These are phyloP conservation scores for Echeneis naucrates DNA, from an alignment of 2,797 vertebrate genomes.

Conservation along the genomic window DNA sequence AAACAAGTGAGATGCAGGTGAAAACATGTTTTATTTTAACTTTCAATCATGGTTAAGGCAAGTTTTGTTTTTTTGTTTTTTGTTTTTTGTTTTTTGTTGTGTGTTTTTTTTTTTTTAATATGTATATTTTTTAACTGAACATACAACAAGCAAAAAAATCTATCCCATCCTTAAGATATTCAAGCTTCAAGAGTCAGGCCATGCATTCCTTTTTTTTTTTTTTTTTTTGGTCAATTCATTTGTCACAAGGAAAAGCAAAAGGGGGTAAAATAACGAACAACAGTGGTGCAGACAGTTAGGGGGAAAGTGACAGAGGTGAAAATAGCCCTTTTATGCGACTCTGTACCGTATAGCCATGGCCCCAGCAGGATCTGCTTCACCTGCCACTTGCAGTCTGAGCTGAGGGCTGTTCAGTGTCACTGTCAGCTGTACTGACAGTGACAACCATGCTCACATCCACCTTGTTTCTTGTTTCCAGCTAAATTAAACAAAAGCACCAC, in stretches of 20 bases:
- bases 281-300: conserved; percentile 7
- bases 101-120: too few species aligned
- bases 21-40: conserved; percentile 65
- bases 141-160: conserved; percentile 82
- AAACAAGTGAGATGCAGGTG: conserved; percentile 72
- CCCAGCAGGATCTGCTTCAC: conserved; percentile 35
- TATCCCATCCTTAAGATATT: conserved; percentile 75
- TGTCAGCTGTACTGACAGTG: conserved; percentile 59
- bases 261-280: conserved; percentile 7
- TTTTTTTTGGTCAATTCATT: conserved; percentile 80
- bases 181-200: conserved; percentile 81
- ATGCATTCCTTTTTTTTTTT: conserved; percentile 83
- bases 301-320: conserved; percentile 37
- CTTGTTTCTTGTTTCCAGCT: conserved; percentile 6
- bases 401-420: conserved; percentile 69
- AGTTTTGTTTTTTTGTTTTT: conserved; percentile 53
- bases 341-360: conserved; percentile 51
- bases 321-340: conserved; percentile 76
- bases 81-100: too few species aligned
- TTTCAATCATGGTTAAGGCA: conserved; percentile 84
- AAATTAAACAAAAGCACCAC: conserved; percentile 49
- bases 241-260: conserved; percentile 49
- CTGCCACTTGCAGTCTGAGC: conserved; percentile 68
- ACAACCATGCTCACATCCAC: conserved; percentile 34
- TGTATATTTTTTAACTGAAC: too few species aligned